These are phyloP conservation scores for Notiomystis cincta DNA, from an alignment of 2,113 vertebrate genomes.

Conservation along the genomic window DNA sequence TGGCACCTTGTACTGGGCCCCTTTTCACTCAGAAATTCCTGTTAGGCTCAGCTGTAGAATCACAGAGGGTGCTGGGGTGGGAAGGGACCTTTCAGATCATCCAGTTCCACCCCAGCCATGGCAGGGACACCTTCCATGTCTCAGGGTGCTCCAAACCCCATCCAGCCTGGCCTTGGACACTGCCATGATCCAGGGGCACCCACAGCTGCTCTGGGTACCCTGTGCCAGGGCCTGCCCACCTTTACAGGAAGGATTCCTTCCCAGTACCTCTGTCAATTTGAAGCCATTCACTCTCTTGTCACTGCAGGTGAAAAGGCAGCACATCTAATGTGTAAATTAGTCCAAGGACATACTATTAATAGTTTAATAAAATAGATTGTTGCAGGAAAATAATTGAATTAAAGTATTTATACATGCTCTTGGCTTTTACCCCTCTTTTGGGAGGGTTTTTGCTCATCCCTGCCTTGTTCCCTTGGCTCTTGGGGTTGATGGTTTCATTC, in stretches of 20 bases:
- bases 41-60: background rate
- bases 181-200: background rate
- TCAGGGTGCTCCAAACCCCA: fast-evolving
- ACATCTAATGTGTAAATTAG: background rate
- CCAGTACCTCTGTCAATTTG: background rate
- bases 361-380: background rate
- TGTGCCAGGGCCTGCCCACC: background rate
- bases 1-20: background rate
- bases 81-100: background rate
- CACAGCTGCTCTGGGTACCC: background rate
- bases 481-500: background rate
- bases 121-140: background rate
- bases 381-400: background rate
- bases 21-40: background rate
- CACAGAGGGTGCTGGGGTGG: background rate
- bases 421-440: background rate
- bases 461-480: background rate
- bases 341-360: background rate
- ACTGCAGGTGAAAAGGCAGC: background rate
- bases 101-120: fast-evolving
- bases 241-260: fast-evolving
- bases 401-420: background rate
- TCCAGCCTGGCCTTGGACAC: background rate
- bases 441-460: background rate
- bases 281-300: background rate